Evolutionary conservation across 2,797 vertebrate genomes (phyloP).

Genomic region (Arnoldichthys spilopterus): DNA sequence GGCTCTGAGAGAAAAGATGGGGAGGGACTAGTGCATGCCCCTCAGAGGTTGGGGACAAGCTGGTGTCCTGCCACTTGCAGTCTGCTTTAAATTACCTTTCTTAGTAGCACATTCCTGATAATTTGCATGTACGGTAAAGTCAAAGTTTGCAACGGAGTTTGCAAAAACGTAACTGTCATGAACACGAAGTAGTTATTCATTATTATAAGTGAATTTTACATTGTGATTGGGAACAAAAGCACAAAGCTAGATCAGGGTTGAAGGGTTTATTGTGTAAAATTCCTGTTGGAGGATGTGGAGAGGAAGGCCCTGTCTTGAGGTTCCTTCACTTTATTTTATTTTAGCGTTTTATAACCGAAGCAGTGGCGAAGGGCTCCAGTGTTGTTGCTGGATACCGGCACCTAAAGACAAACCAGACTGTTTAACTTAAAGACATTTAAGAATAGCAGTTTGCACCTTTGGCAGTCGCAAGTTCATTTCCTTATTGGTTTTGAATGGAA

Average conservation of each 20-base stretch:
- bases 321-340: not conserved
- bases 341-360: not conserved
- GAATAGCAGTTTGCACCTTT: not conserved
- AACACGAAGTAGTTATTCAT: not conserved
- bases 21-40: conserved; percentile 10
- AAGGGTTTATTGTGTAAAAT: not conserved
- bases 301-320: not conserved
- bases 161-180: not conserved
- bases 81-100: not conserved
- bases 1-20: conserved; percentile 1
- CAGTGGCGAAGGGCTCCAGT: not conserved
- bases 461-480: not conserved
- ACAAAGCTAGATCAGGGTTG: not conserved
- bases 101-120: not conserved
- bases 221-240: not conserved
- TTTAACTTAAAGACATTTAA: not conserved
- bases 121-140: not conserved
- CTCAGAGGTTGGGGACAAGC: conserved; percentile 5
- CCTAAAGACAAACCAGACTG: not conserved
- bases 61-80: conserved; percentile 14
- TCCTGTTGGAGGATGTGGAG: not conserved
- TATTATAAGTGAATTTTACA: not conserved
- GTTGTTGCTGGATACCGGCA: not conserved
- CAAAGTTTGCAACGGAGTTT: not conserved
- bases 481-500: conserved; percentile 4